Base-by-base conservation (phyloP, 2,797 vertebrate species). In the Ambastaia sidthimunki region DNA sequence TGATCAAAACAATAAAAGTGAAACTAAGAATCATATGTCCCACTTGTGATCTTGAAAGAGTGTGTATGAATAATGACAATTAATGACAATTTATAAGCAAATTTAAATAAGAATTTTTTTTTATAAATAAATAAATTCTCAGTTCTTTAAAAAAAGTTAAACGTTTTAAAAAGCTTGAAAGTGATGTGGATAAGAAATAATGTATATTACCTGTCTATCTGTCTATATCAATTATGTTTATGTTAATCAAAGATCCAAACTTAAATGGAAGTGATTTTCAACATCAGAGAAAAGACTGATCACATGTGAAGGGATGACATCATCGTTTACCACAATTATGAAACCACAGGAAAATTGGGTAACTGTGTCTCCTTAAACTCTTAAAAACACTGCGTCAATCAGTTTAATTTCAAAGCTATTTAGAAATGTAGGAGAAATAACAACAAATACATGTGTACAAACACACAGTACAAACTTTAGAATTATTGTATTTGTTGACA, bases 11-110 rank as follows among this genome's bases (percentile, higher is more conserved):
- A 44, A 9, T 44, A 11, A 44, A 81, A 72, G 37, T 23, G 66
- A 74, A 82, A 82, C 66, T 52, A 84, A 72, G 67, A 18, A 57
- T 73, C 59, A 70, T 73, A 70, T 78, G 83, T 59, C 44, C 52
- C 3, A 25, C 25, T 68, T 67, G 47, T 50, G 68, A 37, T 25
- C 70, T 25, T 60, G 13, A 16, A 62, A 16, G 2, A 1, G 4
- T 16, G 3, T 59, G 11, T 77, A 63, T 73, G 82, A 84, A 10
- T 44, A 44, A 44, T 44, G 41, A 44, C 41, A 44, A 44, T 44
- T 37, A 37, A 37, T 37, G 6, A 37, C 34, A 37, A 37, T 37
- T 37, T 37, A 37, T 37, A 37, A 37, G 34, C 34, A 7, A 5
- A 37, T 37, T 37, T 37, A 37, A 37, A 37, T 37, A 37, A 6